These are phyloP conservation scores for Carpatolechia fugitivella DNA, from an alignment of 2,888 invertebrate species.

Conservation along the genomic window DNA sequence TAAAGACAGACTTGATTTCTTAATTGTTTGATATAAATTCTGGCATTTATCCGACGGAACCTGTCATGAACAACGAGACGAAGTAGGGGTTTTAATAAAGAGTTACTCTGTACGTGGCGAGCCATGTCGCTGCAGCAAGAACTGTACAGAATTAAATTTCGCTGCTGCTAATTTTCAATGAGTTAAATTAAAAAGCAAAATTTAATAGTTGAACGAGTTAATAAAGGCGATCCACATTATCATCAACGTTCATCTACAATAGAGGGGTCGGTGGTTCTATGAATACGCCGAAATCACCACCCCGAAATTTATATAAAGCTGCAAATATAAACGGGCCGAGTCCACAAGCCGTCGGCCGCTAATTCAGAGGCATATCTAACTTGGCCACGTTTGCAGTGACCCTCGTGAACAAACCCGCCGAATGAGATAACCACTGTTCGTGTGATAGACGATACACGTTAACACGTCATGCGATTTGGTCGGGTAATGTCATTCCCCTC, in stretches of 20 bases:
- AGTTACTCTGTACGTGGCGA: not conserved
- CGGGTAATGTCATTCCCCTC: constrained; percentile 42
- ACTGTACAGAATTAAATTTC: not conserved
- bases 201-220: constrained; percentile 33
- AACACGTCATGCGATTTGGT: constrained; percentile 38
- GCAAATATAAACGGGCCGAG: constrained; percentile 56
- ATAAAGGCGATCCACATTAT: constrained; percentile 52
- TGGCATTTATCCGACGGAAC: not conserved
- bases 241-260: constrained; percentile 44
- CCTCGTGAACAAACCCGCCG: constrained; percentile 36
- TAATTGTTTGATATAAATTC: not conserved
- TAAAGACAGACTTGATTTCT: constrained; percentile 1
- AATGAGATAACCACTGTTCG: constrained; percentile 38
- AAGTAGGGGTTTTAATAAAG: too few relatives aligned
- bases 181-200: not conserved
- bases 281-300: constrained; percentile 54
- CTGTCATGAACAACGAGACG: not conserved
- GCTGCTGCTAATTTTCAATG: constrained; percentile 9
- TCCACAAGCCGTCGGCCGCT: constrained; percentile 32
- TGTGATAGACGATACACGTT: constrained; percentile 26
- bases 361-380: constrained; percentile 53
- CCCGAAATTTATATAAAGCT: constrained; percentile 62
- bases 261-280: constrained; percentile 44
- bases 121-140: not conserved
- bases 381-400: constrained; percentile 49